Evolutionary conservation across 1,140 invertebrate genomes (phyloP), one percentile per base, ranked within the genome.

Genomic region (Eriosoma lanigerum): DNA sequence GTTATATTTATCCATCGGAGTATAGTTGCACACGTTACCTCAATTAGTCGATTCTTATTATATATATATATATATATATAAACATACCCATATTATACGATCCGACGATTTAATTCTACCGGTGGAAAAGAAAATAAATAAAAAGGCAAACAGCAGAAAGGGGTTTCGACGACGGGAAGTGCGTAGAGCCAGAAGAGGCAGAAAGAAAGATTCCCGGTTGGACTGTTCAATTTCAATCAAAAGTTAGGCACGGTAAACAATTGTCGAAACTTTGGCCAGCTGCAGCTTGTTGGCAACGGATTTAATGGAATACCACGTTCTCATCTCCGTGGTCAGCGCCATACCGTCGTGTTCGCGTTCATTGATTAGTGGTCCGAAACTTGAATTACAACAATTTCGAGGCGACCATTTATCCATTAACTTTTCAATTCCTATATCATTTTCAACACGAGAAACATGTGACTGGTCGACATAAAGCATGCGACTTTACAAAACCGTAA

Each of bases 211-310:
- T 52, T 12, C 15, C 19, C 21, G 19, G 50, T 6, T 32, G n/a
- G 19, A 75, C 52, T 75, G 46, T 73, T 56, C 72, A 32, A 58
- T 75, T 75, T 75, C 48, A 54, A 75, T 75, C 72, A 58, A 75
- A 75, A 54, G 72, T 75, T 56, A 75, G 52, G 17, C 48, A 3
- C 72, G 21, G 72, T 38, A 75, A 75, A 75, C 72, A 75, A 75
- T 54, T 24, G 50, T 58, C 29, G 50, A 75, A n/a, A 75, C 50
- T 75, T 75, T 56, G 19, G 26, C n/a, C 10, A 19, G 48, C 24
- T 50, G 46, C 68, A 29, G 29, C 26, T 38, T 38, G n/a, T n/a
- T n/a, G 32, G 32, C 38, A 44, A 44, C 29, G n/a, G 29, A 56
- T 75, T 75, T 75, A 75, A 75, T 58, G 52, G 24, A 75, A 54